phyloP scores from a whole-genome alignment of 64 coral and sea anemone genomes.

The Montipora sp. region DNA sequence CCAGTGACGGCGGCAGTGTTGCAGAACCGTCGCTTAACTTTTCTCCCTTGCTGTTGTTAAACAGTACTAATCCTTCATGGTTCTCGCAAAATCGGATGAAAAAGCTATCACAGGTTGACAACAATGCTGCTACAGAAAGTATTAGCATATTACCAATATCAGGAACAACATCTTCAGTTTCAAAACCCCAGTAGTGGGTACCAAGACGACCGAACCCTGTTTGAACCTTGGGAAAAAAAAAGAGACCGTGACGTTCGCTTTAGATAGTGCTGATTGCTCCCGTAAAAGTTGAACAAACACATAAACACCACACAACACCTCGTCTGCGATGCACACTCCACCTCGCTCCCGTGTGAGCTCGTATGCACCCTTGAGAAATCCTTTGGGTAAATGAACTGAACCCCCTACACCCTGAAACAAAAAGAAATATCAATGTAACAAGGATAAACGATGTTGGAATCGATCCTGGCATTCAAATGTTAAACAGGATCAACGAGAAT shows the following conservation, averaged over 20 bases:
- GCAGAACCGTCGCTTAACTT: too few species aligned
- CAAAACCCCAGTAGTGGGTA: conserved; percentile 95
- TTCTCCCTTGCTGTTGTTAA: too few species aligned
- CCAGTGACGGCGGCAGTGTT: too few species aligned
- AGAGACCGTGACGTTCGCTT: not conserved
- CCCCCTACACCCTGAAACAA: conserved; percentile 86
- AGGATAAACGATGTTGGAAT: not conserved
- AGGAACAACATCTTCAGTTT: conserved; percentile 86
- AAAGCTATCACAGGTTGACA: too few species aligned
- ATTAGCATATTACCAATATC: conserved; percentile 76
- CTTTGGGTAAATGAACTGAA: conserved; percentile 90
- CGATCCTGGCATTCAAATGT: too few species aligned
- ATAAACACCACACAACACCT: conserved; percentile 53
- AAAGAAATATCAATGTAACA: not conserved
- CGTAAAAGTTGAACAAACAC: not conserved
- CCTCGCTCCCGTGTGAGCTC: conserved; percentile 86
- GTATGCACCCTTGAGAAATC: conserved; percentile 89
- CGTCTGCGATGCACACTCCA: conserved; percentile 96
- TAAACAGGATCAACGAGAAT: too few species aligned
- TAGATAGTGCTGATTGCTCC: not conserved
- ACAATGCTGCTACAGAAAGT: too few species aligned
- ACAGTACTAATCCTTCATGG: too few species aligned
- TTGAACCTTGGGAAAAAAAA: conserved; percentile 68
- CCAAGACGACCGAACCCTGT: conserved; percentile 96
- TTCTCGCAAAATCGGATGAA: too few species aligned